Evolutionary conservation across 2,888 invertebrate genomes (phyloP), one percentile per base, ranked within the genome.

Genomic region (Epinotia ramella): DNA sequence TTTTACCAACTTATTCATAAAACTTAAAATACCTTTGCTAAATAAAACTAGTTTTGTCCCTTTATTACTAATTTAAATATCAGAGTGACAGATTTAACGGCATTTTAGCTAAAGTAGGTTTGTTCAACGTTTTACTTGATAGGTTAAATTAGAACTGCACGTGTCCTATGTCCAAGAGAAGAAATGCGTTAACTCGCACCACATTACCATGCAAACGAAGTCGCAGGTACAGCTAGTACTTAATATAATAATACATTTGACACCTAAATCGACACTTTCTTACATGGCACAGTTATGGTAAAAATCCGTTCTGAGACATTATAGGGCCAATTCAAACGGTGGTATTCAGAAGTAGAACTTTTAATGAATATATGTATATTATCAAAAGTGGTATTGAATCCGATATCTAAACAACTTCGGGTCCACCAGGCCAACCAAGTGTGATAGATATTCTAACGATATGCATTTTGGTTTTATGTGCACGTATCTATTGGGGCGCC

Each of bases 211-310:
- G n/a, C n/a, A n/a, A n/a, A n/a, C n/a, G n/a, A n/a, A n/a, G n/a
- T n/a, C n/a, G n/a, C n/a, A n/a, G n/a, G n/a, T n/a, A n/a, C n/a
- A n/a, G n/a, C n/a, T n/a, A n/a, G n/a, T 71, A 70, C 24, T 70
- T 28, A 9, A 24, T 40, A 60, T 71, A 70, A 28, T 70, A 70
- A 71, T 65, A 66, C 63, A 76, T 76, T 72, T 72, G 56, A 72
- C 53, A 62, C 57, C 72, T 63, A 76, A 67, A 72, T 76, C 24
- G 13, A 44, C 44, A 76, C 72, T 66, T 60, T 72, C 53, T 66
- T 56, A 62, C 28, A 56, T 60, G 60, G 28, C 72, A 66, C 46
- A 62, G 57, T 72, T 67, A 62, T 56, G 18, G 64, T 75, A 53
- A 71, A 64, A 49, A 56, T 46, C 12, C 3, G 20, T 60, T 56